A percentile compares a stretch with the other conserved stretches of the same genome.
Evolutionary conservation across 1,140 invertebrate genomes (phyloP).

Genomic region (Cyphomyrmex costatus): DNA sequence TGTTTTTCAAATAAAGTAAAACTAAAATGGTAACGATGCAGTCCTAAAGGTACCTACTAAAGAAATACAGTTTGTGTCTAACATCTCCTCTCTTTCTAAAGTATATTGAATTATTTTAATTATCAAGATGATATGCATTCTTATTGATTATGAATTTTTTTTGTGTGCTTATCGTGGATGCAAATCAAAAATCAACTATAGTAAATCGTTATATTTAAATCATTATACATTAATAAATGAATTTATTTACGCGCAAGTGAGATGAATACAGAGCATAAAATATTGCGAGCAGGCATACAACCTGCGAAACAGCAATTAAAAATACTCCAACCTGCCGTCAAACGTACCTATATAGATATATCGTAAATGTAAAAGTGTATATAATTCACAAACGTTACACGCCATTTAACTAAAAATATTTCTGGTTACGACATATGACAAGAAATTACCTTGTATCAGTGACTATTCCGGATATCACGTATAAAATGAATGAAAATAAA

Average conservation of each 20-base stretch:
- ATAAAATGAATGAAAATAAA: conserved; percentile 31
- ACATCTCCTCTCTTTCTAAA: background rate
- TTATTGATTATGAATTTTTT: background rate
- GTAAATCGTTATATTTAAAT: conserved; percentile 32
- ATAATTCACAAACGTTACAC: conserved; percentile 33
- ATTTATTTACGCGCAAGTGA: background rate
- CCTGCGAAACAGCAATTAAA: conserved; percentile 13
- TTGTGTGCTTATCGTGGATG: background rate
- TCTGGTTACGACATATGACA: background rate
- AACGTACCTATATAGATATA: conserved; percentile 19
- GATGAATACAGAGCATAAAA: conserved; percentile 23
- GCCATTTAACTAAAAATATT: conserved; percentile 51
- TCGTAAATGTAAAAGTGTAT: conserved; percentile 39
- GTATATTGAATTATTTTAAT: conserved; percentile 8
- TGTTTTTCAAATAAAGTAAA: conserved; percentile 15
- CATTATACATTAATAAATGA: conserved; percentile 28
- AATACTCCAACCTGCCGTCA: conserved; percentile 29
- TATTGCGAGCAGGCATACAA: background rate
- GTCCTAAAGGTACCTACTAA: background rate
- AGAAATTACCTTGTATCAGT: conserved; percentile 1
- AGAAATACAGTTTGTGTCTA: background rate
- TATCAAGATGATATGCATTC: background rate
- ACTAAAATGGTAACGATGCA: background rate
- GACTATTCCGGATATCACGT: background rate
- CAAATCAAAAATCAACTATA: conserved; percentile 34